These are phyloP conservation scores for Hydrolagus colliei DNA, from an alignment of 2,797 vertebrate genomes.

Conservation along the genomic window DNA sequence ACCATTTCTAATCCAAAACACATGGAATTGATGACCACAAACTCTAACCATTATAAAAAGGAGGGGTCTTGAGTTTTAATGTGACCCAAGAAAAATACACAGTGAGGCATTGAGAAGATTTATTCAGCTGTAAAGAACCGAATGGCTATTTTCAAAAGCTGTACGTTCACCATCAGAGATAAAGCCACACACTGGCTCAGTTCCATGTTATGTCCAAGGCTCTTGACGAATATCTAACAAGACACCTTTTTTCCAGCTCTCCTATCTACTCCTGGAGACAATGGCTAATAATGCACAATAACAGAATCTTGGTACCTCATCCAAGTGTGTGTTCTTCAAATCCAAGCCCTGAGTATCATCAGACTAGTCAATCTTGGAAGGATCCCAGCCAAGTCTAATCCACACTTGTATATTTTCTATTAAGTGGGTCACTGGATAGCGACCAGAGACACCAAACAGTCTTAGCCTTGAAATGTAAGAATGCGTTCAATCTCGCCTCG, in stretches of 20 bases:
- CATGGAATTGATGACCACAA: conserved; percentile 34
- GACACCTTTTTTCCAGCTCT: too few species aligned
- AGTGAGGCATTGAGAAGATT: too few species aligned
- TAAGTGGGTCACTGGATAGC: neutral
- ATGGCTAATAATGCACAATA: neutral
- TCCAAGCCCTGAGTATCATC: neutral
- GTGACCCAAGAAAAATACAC: too few species aligned
- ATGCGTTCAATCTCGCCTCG: too few species aligned
- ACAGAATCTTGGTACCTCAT: neutral
- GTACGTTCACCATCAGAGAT: conserved; percentile 40
- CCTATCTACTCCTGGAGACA: neutral
- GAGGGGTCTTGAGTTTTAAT: neutral
- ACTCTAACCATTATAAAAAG: conserved; percentile 35
- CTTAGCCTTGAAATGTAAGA: too few species aligned
- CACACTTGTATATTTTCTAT: neutral
- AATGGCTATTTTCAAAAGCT: conserved; percentile 40
- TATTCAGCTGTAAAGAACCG: too few species aligned
- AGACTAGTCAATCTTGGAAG: neutral
- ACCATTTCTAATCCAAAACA: conserved; percentile 42
- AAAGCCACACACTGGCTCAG: conserved; percentile 40
- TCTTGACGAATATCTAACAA: too few species aligned
- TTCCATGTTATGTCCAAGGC: conserved; percentile 40
- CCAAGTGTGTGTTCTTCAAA: neutral
- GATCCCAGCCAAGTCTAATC: neutral
- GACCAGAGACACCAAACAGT: too few species aligned